Conservation (phyloP, 2,888 invertebrate species). For the Drosophila buzzatii region DNA sequence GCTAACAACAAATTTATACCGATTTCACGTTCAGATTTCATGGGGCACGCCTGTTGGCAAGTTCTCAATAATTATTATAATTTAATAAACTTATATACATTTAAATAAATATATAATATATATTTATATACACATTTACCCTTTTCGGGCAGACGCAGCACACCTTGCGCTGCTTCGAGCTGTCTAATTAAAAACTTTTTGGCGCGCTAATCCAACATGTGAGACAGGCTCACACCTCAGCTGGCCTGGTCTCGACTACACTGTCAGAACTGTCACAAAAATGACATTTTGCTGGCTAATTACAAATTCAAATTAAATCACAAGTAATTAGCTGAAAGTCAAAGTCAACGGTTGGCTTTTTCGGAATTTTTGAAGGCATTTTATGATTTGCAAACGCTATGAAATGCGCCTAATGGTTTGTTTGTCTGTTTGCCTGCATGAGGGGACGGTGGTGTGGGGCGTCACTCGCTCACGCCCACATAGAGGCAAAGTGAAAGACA, state of each 20-base stretch:
- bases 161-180: conserved; percentile 12
- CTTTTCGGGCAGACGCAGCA: not conserved
- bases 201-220: conserved; percentile 48
- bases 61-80: conserved; percentile 4
- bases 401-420: conserved; percentile 63
- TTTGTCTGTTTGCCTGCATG: conserved; percentile 48
- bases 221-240: conserved; percentile 40
- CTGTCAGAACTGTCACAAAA: conserved; percentile 73
- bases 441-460: not conserved
- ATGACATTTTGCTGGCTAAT: conserved; percentile 79
- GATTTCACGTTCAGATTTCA: conserved; percentile 12
- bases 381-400: conserved; percentile 76
- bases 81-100: not conserved
- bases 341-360: conserved; percentile 49
- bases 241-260: conserved; percentile 1
- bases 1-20: conserved; percentile 42
- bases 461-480: conserved; percentile 35
- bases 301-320: conserved; percentile 83
- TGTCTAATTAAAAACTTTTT: conserved; percentile 64
- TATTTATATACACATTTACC: not conserved
- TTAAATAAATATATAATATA: not conserved
- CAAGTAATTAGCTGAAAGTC: conserved; percentile 74
- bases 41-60: conserved; percentile 42
- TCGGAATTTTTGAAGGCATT: conserved; percentile 68
- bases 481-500: conserved; percentile 65